These are phyloP conservation scores for Spatula clypeata DNA, from an alignment of 2,797 vertebrate genomes.

Conservation along the genomic window DNA sequence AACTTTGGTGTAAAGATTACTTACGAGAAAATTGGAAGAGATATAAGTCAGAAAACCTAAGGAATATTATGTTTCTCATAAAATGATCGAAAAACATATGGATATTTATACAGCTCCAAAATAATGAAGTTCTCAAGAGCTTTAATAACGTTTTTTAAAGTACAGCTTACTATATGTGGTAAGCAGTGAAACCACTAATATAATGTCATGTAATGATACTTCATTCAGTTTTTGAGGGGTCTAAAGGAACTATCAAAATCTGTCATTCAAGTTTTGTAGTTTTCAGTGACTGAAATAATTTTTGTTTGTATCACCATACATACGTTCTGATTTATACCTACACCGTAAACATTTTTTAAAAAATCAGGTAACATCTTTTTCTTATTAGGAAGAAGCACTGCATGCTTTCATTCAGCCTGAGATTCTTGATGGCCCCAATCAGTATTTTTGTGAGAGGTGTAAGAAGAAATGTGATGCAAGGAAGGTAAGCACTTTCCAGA, in stretches of 20 bases:
- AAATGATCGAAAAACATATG: background rate
- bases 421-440: conserved; percentile 97
- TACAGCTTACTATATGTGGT: background rate
- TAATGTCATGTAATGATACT: background rate
- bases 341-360: background rate
- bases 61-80: background rate
- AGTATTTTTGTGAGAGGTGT: conserved; percentile 99
- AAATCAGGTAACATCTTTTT: conserved; percentile 36
- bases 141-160: background rate
- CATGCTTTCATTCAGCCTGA: conserved; percentile 99
- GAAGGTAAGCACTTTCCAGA: conserved; percentile 87
- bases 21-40: background rate
- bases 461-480: conserved; percentile 99
- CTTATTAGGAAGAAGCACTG: conserved; percentile 94
- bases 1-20: background rate
- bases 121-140: background rate
- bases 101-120: background rate
- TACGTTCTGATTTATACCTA: background rate
- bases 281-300: background rate
- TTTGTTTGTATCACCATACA: background rate
- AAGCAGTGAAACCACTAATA: conserved; percentile 38
- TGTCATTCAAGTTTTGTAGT: background rate
- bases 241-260: background rate
- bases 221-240: conserved; percentile 32
- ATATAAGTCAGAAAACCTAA: background rate